phyloP scores from a whole-genome alignment of 2,888 invertebrate species.

The Diplolepis rosae region DNA sequence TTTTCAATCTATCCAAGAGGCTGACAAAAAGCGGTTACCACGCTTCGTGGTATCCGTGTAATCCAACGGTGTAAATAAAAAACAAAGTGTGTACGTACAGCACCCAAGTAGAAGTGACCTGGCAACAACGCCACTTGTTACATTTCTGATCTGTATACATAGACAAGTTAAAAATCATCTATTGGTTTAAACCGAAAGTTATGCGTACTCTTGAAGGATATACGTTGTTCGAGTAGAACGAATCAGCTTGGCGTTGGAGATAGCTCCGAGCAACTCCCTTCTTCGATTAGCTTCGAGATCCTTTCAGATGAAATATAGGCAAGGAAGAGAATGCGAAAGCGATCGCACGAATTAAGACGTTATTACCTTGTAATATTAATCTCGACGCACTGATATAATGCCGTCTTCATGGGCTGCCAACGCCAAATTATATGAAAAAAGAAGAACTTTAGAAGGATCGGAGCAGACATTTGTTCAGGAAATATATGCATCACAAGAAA shows the following conservation, averaged over 20 bases:
- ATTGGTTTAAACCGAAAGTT: neutral
- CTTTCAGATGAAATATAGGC: conserved; percentile 35
- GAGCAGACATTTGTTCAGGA: conserved; percentile 1
- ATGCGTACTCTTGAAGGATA: conserved; percentile 15
- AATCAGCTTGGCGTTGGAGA: conserved; percentile 45
- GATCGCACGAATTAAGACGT: conserved; percentile 47
- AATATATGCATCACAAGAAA: neutral
- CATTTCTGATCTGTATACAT: conserved; percentile 38
- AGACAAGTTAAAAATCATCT: conserved; percentile 37
- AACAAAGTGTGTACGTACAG: conserved; percentile 53
- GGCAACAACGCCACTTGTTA: conserved; percentile 61
- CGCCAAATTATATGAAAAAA: neutral
- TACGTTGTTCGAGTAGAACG: conserved; percentile 41
- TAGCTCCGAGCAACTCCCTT: conserved; percentile 37
- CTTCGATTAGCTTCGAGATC: conserved; percentile 34
- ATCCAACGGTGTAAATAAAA: conserved; percentile 66
- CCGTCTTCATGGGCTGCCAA: conserved; percentile 26
- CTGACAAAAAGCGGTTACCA: conserved; percentile 60
- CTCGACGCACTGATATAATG: conserved; percentile 27
- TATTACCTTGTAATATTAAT: conserved; percentile 33
- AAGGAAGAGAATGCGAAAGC: conserved; percentile 36
- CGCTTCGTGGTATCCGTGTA: conserved; percentile 65
- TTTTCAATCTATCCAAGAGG: conserved; percentile 6
- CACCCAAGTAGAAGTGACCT: conserved; percentile 45
- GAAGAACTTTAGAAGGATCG: neutral